These are phyloP conservation scores for Zingel zingel DNA, from an alignment of 2,113 vertebrate species.

Conservation along the genomic window DNA sequence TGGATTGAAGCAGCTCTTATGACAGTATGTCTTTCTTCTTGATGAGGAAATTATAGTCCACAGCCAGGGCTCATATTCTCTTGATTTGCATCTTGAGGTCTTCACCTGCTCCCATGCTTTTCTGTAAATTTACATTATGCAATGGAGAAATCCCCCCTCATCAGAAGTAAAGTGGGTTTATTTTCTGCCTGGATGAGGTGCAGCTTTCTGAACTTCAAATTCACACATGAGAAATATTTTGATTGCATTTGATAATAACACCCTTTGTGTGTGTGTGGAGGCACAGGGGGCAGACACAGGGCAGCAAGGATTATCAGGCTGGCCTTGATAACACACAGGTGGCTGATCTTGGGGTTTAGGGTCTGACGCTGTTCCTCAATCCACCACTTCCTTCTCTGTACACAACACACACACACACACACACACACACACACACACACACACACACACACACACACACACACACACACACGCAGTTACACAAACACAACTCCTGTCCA, in stretches of 20 bases:
- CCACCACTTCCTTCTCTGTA: conserved; percentile 62
- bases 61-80: conserved; percentile 54
- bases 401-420: conserved; percentile 46
- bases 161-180: conserved; percentile 61
- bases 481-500: conserved; percentile 63
- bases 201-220: conserved; percentile 52
- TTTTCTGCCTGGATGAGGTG: conserved; percentile 63
- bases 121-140: conserved; percentile 55
- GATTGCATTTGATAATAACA: conserved; percentile 64
- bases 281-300: conserved; percentile 64
- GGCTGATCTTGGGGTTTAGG: conserved; percentile 74
- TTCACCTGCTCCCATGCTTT: conserved; percentile 67
- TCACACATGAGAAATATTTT: conserved; percentile 60
- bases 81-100: conserved; percentile 71
- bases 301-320: conserved; percentile 70
- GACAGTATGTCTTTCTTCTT: conserved; percentile 67
- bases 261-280: conserved; percentile 33
- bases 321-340: conserved; percentile 79
- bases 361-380: conserved; percentile 66
- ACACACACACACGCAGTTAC: conserved; percentile 7
- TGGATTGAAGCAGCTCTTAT: conserved; percentile 64
- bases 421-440: conserved; percentile 38
- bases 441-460: conserved; percentile 27
- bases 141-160: conserved; percentile 55
- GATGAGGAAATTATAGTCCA: conserved; percentile 78